phyloP scores from a whole-genome alignment of 2,888 invertebrate species.

The Epistrophe eligans region DNA sequence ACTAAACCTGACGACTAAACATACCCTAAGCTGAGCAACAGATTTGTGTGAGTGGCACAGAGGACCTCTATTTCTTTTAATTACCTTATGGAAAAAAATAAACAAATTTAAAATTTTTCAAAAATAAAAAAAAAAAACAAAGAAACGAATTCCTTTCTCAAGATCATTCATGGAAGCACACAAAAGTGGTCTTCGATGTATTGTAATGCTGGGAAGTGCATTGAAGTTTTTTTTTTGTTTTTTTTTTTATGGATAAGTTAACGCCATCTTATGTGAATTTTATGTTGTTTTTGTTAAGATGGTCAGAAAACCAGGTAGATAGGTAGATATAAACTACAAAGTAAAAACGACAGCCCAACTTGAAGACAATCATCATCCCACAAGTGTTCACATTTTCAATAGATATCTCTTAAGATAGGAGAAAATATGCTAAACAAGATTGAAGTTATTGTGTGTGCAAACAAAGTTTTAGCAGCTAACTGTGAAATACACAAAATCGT shows the following conservation, averaged over 20 bases:
- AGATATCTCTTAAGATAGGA: not conserved
- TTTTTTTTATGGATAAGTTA: slow-evolving; percentile 54
- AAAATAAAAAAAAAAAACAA: slow-evolving; percentile 16
- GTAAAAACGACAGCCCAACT: slow-evolving; percentile 15
- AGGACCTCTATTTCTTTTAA: no score
- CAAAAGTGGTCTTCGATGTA: slow-evolving; percentile 36
- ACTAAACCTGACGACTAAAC: no score
- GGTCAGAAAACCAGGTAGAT: slow-evolving; percentile 37
- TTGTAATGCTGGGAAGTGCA: slow-evolving; percentile 48
- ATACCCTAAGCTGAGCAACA: no score
- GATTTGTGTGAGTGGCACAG: no score
- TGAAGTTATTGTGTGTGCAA: slow-evolving; percentile 63
- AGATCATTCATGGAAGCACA: slow-evolving; percentile 71
- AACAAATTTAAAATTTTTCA: no score
- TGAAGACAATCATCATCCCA: slow-evolving; percentile 40
- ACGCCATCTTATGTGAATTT: slow-evolving; percentile 66
- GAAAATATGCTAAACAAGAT: slow-evolving; percentile 59
- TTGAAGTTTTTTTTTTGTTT: slow-evolving; percentile 15
- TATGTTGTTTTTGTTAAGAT: slow-evolving; percentile 5
- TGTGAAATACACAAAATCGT: slow-evolving; percentile 42
- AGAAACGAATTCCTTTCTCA: slow-evolving; percentile 73
- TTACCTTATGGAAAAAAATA: no score
- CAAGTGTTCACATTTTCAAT: slow-evolving; percentile 50
- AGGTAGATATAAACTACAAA: not conserved
- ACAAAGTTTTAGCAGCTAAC: slow-evolving; percentile 59